These are phyloP conservation scores for Streptopelia turtur DNA, from an alignment of 2,797 vertebrate species.

Conservation along the genomic window DNA sequence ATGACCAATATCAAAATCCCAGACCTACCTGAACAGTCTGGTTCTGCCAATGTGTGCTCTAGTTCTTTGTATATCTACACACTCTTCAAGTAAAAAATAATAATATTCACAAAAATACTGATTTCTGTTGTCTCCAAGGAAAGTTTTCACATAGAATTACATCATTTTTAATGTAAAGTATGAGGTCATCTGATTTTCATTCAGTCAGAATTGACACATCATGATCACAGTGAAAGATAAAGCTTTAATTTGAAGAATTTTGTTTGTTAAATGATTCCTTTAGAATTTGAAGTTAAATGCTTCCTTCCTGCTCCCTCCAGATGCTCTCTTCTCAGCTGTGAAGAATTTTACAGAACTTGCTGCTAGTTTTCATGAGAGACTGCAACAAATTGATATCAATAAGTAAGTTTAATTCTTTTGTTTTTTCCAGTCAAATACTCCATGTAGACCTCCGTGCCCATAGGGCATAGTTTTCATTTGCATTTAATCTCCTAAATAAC, in stretches of 20 bases:
- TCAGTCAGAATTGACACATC: not conserved
- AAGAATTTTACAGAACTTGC: constrained; percentile 87
- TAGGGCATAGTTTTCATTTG: not conserved
- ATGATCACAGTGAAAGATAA: not conserved
- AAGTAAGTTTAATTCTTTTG: constrained; percentile 79
- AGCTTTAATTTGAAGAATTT: not conserved
- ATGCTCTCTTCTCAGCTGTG: constrained; percentile 89
- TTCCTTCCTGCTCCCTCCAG: constrained; percentile 70
- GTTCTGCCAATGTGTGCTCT: not conserved
- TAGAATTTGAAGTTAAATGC: not conserved
- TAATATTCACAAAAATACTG: not conserved
- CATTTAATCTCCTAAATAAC: not conserved
- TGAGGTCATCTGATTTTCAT: not conserved
- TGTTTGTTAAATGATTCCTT: not conserved
- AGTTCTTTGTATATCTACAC: not conserved
- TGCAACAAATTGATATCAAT: constrained; percentile 79
- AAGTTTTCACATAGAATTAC: not conserved
- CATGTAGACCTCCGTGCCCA: not conserved
- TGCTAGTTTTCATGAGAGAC: constrained; percentile 80
- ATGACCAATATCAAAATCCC: not conserved
- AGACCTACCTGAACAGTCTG: not conserved
- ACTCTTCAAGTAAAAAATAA: not conserved
- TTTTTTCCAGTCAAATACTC: not conserved
- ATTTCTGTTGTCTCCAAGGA: not conserved
- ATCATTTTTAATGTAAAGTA: not conserved